Conservation (phyloP, 1,140 invertebrate genomes). For the Helicoverpa armigera region DNA sequence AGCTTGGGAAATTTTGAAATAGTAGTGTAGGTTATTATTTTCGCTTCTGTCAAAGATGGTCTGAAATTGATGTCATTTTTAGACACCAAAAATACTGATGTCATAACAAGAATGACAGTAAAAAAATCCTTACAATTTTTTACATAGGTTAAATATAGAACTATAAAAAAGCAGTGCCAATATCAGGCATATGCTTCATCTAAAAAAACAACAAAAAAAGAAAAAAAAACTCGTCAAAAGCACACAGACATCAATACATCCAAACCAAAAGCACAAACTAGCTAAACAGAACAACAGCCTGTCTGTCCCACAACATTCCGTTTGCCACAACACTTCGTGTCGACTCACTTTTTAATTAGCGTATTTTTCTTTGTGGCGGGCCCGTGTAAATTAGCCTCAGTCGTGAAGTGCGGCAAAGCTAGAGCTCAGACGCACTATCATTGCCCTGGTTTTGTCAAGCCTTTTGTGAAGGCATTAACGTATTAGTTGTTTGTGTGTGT, state of each 20-base stretch:
- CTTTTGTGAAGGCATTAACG: constrained; percentile 56
- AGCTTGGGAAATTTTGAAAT: neutral
- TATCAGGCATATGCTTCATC: too few relatives aligned
- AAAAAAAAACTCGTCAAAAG: constrained; percentile 9
- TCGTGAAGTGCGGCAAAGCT: constrained; percentile 63
- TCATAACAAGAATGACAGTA: too few relatives aligned
- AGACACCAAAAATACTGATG: too few relatives aligned
- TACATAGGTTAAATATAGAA: too few relatives aligned
- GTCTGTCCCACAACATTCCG: constrained; percentile 54
- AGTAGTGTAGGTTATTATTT: neutral
- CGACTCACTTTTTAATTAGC: constrained; percentile 78
- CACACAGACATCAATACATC: constrained; percentile 50
- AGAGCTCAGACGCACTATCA: constrained; percentile 53
- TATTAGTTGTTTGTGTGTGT: constrained; percentile 46
- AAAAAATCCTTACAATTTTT: too few relatives aligned
- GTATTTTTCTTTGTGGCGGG: constrained; percentile 71
- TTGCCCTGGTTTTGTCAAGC: constrained; percentile 57
- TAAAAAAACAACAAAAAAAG: neutral
- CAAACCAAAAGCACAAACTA: constrained; percentile 42
- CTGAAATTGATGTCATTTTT: too few relatives aligned
- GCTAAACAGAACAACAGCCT: constrained; percentile 11
- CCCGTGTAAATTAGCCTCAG: constrained; percentile 71
- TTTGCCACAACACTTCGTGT: constrained; percentile 70
- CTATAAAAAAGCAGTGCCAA: neutral
- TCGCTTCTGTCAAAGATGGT: neutral